Percentiles rank a stretch among this genome's conserved stretches.
phyloP scores from a whole-genome alignment of 2,797 vertebrate species.

The Scomberomorus guttatus region DNA sequence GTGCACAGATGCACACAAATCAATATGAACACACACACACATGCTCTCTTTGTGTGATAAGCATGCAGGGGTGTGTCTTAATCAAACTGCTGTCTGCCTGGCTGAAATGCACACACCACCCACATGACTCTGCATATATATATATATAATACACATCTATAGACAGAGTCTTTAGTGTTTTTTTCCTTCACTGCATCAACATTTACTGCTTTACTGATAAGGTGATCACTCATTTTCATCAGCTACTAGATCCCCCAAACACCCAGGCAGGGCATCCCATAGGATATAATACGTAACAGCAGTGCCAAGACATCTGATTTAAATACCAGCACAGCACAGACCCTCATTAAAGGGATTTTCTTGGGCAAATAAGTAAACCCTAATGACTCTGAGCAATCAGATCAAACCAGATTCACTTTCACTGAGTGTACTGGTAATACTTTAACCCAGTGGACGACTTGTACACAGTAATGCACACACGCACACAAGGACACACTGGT shows the following conservation, averaged over 20 bases:
- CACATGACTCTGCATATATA: slow-evolving; percentile 60
- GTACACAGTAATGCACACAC: slow-evolving; percentile 1
- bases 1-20: slow-evolving; percentile 41
- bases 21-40: slow-evolving; percentile 31
- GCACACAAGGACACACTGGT: neutral
- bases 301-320: slow-evolving; percentile 40
- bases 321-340: slow-evolving; percentile 47
- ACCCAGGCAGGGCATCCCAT: slow-evolving; percentile 41
- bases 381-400: slow-evolving; percentile 66
- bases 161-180: neutral
- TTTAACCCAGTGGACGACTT: neutral
- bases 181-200: slow-evolving; percentile 17
- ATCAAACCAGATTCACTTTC: slow-evolving; percentile 60
- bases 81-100: slow-evolving; percentile 62
- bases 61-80: slow-evolving; percentile 69
- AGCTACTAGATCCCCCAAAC: slow-evolving; percentile 20
- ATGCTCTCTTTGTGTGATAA: slow-evolving; percentile 24
- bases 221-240: slow-evolving; percentile 45
- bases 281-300: slow-evolving; percentile 45
- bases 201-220: slow-evolving; percentile 41
- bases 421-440: slow-evolving; percentile 1
- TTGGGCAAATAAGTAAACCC: slow-evolving; percentile 52
- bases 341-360: slow-evolving; percentile 68
- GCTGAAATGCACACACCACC: slow-evolving; percentile 37
- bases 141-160: slow-evolving; percentile 5